phyloP scores from a whole-genome alignment of 2,113 vertebrate genomes.

The Ailurus styani region DNA sequence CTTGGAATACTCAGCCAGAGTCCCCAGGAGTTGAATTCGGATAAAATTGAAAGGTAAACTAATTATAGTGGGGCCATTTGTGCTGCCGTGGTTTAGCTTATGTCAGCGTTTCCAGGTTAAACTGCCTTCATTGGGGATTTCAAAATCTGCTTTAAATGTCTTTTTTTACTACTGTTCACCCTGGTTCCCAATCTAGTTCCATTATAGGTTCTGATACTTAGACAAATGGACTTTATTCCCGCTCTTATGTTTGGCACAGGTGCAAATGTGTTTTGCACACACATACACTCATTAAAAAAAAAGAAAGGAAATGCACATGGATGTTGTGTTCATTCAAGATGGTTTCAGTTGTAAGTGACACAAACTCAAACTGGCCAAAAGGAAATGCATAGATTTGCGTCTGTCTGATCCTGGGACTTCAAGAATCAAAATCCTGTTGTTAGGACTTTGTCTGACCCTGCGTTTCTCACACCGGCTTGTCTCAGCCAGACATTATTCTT shows the following conservation, averaged over 20 bases:
- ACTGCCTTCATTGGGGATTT: slow-evolving; percentile 42
- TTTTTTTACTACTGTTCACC: slow-evolving; percentile 38
- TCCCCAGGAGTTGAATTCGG: slow-evolving; percentile 69
- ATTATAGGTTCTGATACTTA: slow-evolving; percentile 16
- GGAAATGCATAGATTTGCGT: not conserved
- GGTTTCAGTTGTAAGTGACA: not conserved
- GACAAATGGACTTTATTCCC: not conserved
- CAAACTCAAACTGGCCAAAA: not conserved
- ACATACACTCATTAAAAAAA: not conserved
- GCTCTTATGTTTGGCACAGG: not conserved
- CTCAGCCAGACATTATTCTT: not conserved
- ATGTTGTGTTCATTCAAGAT: not conserved
- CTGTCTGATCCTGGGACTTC: not conserved
- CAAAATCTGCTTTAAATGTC: slow-evolving; percentile 49
- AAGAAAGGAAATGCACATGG: not conserved
- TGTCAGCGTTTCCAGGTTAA: slow-evolving; percentile 64
- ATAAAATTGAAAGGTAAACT: slow-evolving; percentile 77
- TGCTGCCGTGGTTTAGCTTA: slow-evolving; percentile 54
- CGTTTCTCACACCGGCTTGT: not conserved
- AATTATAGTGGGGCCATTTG: slow-evolving; percentile 56
- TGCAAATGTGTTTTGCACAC: not conserved
- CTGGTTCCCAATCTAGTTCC: not conserved
- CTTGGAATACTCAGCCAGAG: slow-evolving; percentile 58
- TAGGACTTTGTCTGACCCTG: not conserved
- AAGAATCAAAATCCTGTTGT: not conserved